A percentile compares a stretch with the other conserved stretches of the same genome.
Evolutionary conservation across 2,113 vertebrate species (phyloP).

Genomic region (Chloebia gouldiae): DNA sequence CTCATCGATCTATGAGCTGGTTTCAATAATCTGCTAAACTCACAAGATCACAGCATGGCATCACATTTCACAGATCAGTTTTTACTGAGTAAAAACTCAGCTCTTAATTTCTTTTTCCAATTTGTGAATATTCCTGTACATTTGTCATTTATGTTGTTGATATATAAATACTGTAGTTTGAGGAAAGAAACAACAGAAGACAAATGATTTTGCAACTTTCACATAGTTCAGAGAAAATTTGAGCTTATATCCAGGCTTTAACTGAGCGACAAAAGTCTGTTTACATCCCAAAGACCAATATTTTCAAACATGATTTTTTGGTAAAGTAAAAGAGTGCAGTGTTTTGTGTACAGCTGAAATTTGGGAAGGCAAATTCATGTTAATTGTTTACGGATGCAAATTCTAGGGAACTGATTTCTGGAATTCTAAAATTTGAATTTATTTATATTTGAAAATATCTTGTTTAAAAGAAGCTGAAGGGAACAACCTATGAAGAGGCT

Average conservation of each 20-base stretch:
- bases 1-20: not conserved
- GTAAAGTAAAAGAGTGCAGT: not conserved
- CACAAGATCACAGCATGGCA: not conserved
- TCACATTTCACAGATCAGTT: not conserved
- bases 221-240: not conserved
- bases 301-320: not conserved
- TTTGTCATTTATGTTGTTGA: not conserved
- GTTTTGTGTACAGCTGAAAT: not conserved
- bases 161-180: not conserved
- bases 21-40: not conserved
- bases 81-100: not conserved
- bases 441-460: constrained; percentile 3
- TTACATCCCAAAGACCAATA: not conserved
- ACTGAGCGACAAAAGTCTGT: not conserved
- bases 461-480: constrained; percentile 4
- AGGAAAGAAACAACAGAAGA: not conserved
- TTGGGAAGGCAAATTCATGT: not conserved
- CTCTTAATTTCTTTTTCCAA: not conserved
- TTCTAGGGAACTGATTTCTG: not conserved
- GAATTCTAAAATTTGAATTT: constrained; percentile 11
- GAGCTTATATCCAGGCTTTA: not conserved
- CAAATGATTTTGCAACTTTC: not conserved
- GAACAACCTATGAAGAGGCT: not conserved
- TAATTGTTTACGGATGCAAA: not conserved
- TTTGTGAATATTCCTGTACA: not conserved